phyloP scores from a whole-genome alignment of 2,888 invertebrate species.

The Ichneumoninae sp. region DNA sequence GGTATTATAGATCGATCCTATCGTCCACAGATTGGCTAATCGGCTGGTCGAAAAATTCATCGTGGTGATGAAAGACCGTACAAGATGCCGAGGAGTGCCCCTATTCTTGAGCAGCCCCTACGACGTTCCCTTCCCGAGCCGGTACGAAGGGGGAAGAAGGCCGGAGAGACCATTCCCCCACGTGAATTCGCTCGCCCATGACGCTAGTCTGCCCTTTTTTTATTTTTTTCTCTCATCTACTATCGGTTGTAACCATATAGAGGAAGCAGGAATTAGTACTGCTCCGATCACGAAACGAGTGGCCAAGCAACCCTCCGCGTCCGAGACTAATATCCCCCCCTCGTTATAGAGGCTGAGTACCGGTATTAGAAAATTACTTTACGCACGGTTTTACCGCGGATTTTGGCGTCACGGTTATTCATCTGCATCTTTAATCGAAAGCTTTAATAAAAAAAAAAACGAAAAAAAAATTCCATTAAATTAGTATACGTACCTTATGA shows the following conservation, averaged over 20 bases:
- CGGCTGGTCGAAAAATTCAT: conserved; percentile 67
- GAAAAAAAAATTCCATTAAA: neutral
- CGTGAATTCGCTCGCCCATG: neutral
- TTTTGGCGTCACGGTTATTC: conserved; percentile 12
- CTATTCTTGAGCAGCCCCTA: conserved; percentile 54
- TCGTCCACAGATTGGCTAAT: conserved; percentile 18
- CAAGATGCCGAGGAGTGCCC: conserved; percentile 47
- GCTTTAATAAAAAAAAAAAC: neutral
- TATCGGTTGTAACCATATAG: conserved; percentile 23
- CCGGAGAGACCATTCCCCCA: conserved; percentile 25
- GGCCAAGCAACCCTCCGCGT: conserved; percentile 13
- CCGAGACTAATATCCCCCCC: conserved; percentile 22
- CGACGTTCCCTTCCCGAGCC: conserved; percentile 16
- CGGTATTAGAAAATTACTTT: conserved; percentile 13
- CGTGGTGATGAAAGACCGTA: conserved; percentile 8
- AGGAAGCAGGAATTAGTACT: conserved; percentile 51
- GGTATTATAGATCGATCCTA: conserved; percentile 2
- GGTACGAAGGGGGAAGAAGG: conserved; percentile 5
- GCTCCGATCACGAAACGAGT: conserved; percentile 35
- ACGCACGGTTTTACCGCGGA: neutral
- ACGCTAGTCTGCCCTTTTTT: conserved; percentile 17
- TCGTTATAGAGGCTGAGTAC: conserved; percentile 13
- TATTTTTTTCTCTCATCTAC: neutral
- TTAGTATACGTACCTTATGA: conserved; percentile 29
- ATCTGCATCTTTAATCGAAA: neutral